phyloP scores from a whole-genome alignment of 2,888 invertebrate species.

The Scrobipalpa atriplicella region DNA sequence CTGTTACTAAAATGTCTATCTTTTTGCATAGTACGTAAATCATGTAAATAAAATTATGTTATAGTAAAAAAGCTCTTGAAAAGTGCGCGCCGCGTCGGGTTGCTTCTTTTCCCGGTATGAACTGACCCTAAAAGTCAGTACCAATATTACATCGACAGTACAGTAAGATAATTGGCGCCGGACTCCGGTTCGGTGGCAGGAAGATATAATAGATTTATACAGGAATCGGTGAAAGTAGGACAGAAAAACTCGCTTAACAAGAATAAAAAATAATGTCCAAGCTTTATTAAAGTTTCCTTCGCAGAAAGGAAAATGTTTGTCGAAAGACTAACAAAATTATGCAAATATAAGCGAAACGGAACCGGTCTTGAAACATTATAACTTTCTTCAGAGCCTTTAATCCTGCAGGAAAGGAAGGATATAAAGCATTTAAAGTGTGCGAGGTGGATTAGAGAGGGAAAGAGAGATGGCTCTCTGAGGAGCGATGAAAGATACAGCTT shows the following conservation, averaged over 20 bases:
- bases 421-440: slow-evolving; percentile 7
- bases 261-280: neutral
- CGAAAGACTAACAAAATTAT: slow-evolving; percentile 1
- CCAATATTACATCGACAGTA: too few species aligned
- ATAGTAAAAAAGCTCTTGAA: too few species aligned
- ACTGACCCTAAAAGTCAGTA: too few species aligned
- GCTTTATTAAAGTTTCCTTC: neutral
- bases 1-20: too few species aligned
- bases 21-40: too few species aligned
- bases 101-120: too few species aligned
- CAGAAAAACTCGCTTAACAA: neutral
- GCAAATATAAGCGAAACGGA: slow-evolving; percentile 2
- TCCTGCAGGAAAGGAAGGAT: neutral
- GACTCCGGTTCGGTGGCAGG: too few species aligned
- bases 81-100: too few species aligned
- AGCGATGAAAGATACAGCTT: neutral
- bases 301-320: neutral
- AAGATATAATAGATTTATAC: neutral
- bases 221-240: neutral
- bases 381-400: neutral
- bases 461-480: neutral
- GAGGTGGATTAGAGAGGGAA: neutral
- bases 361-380: slow-evolving; percentile 6
- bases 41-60: too few species aligned
- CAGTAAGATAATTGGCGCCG: too few species aligned